Evolutionary conservation across 1,140 invertebrate genomes (phyloP).

Genomic region (Penaeus indicus): DNA sequence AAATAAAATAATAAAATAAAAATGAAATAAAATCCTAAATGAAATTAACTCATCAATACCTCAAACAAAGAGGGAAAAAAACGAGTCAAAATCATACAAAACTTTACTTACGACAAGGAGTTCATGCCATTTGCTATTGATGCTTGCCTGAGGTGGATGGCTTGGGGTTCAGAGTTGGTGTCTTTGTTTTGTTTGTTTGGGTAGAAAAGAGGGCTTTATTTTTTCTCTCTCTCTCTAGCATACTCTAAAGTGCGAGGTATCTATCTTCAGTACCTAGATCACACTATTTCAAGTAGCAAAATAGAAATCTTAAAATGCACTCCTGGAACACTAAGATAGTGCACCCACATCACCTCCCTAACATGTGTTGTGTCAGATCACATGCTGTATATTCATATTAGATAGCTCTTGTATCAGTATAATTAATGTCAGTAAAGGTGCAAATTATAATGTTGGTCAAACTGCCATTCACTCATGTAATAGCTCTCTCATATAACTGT

Average conservation of each 20-base stretch:
- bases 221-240: not conserved
- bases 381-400: no score
- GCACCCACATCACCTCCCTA: no score
- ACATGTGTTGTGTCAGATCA: no score
- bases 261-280: no score
- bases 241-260: not conserved
- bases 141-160: conserved; percentile 6
- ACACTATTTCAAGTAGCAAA: no score
- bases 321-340: no score
- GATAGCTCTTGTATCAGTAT: no score
- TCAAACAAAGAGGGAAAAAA: not conserved
- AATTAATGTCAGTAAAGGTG: no score
- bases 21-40: not conserved
- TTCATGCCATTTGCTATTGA: conserved; percentile 33
- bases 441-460: no score
- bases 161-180: not conserved
- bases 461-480: no score
- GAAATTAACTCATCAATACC: not conserved
- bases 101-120: conserved; percentile 44
- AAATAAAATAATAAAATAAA: not conserved
- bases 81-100: not conserved
- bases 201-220: conserved; percentile 18
- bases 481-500: no score
- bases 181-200: not conserved
- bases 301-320: no score